phyloP scores from a whole-genome alignment of 2,888 invertebrate genomes.

The Psylliodes chrysocephalus region DNA sequence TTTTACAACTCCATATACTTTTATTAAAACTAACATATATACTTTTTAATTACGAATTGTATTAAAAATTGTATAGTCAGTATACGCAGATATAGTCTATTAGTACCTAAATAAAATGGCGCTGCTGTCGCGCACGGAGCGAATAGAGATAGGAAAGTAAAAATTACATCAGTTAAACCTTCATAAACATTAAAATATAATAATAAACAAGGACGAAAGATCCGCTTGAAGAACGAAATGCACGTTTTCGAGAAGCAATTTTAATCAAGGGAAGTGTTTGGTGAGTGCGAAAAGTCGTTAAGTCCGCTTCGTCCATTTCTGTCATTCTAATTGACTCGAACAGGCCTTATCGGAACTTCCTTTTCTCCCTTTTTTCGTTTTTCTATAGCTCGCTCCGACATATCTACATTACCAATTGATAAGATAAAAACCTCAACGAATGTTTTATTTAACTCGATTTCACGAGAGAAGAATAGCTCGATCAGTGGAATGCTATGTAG shows the following conservation, averaged over 20 bases:
- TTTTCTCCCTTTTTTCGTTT: background rate
- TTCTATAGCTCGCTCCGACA: background rate
- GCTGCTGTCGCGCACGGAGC: too few relatives aligned
- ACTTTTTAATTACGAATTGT: too few relatives aligned
- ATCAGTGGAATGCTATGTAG: too few relatives aligned
- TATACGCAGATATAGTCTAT: too few relatives aligned
- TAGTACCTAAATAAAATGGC: too few relatives aligned
- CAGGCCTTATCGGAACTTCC: background rate
- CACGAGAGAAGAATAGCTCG: background rate
- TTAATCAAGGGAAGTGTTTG: constrained; percentile 15
- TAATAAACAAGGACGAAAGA: background rate
- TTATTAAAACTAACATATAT: too few relatives aligned
- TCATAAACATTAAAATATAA: too few relatives aligned
- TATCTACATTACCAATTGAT: constrained; percentile 5
- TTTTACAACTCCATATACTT: too few relatives aligned
- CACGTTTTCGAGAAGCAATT: constrained; percentile 1
- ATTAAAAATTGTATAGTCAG: too few relatives aligned
- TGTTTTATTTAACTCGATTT: constrained; percentile 3
- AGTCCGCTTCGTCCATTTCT: constrained; percentile 7
- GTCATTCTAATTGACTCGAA: constrained; percentile 15
- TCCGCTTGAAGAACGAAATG: background rate
- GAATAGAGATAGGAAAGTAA: too few relatives aligned
- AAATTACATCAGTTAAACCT: too few relatives aligned
- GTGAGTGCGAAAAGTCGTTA: constrained; percentile 9
- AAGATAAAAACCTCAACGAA: background rate